These are phyloP conservation scores for Grus americana DNA, from an alignment of 2,113 vertebrate genomes.

Conservation along the genomic window DNA sequence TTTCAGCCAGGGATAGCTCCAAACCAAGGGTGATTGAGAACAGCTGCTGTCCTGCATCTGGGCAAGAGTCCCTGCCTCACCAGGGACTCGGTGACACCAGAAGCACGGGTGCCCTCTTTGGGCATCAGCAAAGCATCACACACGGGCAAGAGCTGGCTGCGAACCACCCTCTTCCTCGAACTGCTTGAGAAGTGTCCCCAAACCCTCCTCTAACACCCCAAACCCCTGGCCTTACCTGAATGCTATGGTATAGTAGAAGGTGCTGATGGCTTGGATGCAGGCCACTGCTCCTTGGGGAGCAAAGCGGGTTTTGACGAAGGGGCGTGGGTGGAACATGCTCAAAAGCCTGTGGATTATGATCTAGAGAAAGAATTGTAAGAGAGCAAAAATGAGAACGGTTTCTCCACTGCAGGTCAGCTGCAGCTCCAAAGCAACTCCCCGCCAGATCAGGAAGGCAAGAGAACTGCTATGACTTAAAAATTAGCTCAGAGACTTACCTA, in stretches of 20 bases:
- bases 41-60: background rate
- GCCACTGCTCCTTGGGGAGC: slow-evolving; percentile 92
- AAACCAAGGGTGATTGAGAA: background rate
- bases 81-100: background rate
- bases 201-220: no score
- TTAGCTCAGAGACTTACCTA: background rate
- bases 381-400: background rate
- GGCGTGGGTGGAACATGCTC: slow-evolving; percentile 93
- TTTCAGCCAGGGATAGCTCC: background rate
- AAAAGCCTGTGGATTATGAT: slow-evolving; percentile 89
- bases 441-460: background rate
- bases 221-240: slow-evolving; percentile 81
- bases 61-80: background rate
- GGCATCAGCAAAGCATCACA: background rate
- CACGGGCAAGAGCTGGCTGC: background rate
- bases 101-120: background rate
- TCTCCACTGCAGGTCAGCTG: background rate
- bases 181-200: background rate
- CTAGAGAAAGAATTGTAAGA: slow-evolving; percentile 48
- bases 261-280: slow-evolving; percentile 86
- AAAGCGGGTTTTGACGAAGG: slow-evolving; percentile 93
- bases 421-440: background rate
- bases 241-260: slow-evolving; percentile 90
- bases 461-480: background rate
- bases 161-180: background rate